Evolutionary conservation across 1,140 invertebrate species (phyloP).

Genomic region (Halotydeus destructor): DNA sequence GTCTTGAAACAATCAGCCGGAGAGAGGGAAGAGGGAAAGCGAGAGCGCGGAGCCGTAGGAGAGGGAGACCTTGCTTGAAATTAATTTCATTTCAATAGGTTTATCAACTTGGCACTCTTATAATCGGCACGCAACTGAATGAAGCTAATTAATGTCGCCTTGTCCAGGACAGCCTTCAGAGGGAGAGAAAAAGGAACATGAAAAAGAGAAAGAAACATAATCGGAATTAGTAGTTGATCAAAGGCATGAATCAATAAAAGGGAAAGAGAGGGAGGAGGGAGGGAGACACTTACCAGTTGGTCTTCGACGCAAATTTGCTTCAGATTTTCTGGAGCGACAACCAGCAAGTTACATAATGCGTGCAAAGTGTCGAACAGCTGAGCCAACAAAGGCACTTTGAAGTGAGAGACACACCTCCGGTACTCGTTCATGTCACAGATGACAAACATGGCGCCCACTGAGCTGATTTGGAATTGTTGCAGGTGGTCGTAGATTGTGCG

Average conservation of each 20-base stretch:
- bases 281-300: conserved; percentile 46
- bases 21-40: too few relatives aligned
- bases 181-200: too few relatives aligned
- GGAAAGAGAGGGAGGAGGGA: not conserved
- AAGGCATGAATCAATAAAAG: not conserved
- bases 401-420: conserved; percentile 51
- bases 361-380: conserved; percentile 83
- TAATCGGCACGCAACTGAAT: conserved; percentile 80
- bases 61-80: too few relatives aligned
- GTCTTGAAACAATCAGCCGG: too few relatives aligned
- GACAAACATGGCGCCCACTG: conserved; percentile 75
- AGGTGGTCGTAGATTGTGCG: conserved; percentile 87
- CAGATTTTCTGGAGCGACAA: conserved; percentile 88
- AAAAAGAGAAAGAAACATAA: conserved; percentile 24
- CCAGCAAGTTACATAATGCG: conserved; percentile 77
- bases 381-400: conserved; percentile 50
- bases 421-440: conserved; percentile 95
- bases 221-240: not conserved
- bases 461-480: conserved; percentile 83
- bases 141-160: conserved; percentile 65
- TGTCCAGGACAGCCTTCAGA: conserved; percentile 72
- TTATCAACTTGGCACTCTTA: conserved; percentile 52
- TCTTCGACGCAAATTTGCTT: conserved; percentile 83
- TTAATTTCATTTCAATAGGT: conserved; percentile 18
- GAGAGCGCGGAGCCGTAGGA: too few relatives aligned